Evolutionary conservation across 2,113 vertebrate genomes (phyloP).

Genomic region (Sylvietta virens): DNA sequence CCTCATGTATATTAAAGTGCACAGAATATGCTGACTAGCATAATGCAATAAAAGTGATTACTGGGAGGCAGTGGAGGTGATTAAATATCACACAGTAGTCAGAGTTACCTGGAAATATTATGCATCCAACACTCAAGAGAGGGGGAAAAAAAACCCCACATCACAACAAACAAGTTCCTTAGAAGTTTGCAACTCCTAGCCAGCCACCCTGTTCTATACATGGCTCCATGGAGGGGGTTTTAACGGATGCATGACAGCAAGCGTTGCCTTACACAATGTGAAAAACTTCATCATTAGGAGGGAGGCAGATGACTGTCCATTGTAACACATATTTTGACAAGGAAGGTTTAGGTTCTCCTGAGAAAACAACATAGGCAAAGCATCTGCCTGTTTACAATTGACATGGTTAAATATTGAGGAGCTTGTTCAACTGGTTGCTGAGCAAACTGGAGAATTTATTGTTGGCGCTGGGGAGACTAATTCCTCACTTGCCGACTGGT

Average conservation of each 20-base stretch:
- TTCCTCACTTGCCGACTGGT: background rate
- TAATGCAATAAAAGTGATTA: slow-evolving; percentile 68
- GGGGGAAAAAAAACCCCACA: background rate
- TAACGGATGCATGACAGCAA: slow-evolving; percentile 24
- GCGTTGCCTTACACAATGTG: background rate
- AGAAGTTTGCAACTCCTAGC: background rate
- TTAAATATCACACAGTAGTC: slow-evolving; percentile 63
- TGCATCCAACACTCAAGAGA: slow-evolving; percentile 1
- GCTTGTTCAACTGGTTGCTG: slow-evolving; percentile 6
- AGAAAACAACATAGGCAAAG: slow-evolving; percentile 35
- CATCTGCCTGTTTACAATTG: slow-evolving; percentile 20
- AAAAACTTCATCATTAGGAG: slow-evolving; percentile 56
- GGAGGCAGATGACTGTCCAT: slow-evolving; percentile 27
- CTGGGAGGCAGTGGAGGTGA: slow-evolving; percentile 54
- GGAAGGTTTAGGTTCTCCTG: slow-evolving; percentile 38
- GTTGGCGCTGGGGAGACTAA: background rate
- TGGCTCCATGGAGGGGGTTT: background rate
- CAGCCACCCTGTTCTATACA: background rate
- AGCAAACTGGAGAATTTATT: slow-evolving; percentile 20
- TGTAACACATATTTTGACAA: slow-evolving; percentile 41
- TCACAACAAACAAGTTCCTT: background rate
- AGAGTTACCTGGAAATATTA: slow-evolving; percentile 59
- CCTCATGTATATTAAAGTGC: slow-evolving; percentile 75
- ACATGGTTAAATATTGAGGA: slow-evolving; percentile 45
- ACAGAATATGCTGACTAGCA: slow-evolving; percentile 69